Evolutionary conservation across 2,888 invertebrate species (phyloP).

Genomic region (Lucinisca nassula): DNA sequence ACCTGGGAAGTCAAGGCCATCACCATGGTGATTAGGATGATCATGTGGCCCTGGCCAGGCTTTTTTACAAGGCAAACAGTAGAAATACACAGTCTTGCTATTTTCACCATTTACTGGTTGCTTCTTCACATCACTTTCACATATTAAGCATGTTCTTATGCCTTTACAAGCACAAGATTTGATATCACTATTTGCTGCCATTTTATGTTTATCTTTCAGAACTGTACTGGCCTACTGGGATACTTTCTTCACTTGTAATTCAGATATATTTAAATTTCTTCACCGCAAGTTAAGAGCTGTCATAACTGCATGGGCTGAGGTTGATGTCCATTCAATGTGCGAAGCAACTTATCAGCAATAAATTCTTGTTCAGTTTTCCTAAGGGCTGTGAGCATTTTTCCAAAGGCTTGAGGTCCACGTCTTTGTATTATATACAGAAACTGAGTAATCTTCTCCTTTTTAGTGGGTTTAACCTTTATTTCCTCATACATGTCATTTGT

Average conservation of each 20-base stretch:
- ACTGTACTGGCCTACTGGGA: too few relatives aligned
- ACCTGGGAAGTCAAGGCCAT: constrained; percentile 82
- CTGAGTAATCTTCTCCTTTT: constrained; percentile 54
- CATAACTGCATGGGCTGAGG: constrained; percentile 15
- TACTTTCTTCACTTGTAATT: too few relatives aligned
- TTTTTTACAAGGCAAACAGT: constrained; percentile 74
- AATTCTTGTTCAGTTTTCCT: constrained; percentile 58
- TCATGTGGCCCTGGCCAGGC: constrained; percentile 63
- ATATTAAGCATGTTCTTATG: constrained; percentile 55
- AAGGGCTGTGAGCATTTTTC: constrained; percentile 51
- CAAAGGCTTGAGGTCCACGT: constrained; percentile 67
- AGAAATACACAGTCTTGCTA: constrained; percentile 39
- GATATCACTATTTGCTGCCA: too few relatives aligned
- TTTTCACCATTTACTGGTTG: not conserved
- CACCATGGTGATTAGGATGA: constrained; percentile 72
- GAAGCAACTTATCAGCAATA: constrained; percentile 58
- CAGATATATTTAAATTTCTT: constrained; percentile 63
- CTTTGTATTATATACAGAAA: constrained; percentile 67
- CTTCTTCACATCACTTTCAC: constrained; percentile 29
- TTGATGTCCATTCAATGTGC: not conserved
- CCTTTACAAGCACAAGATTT: constrained; percentile 63
- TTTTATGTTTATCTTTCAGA: not conserved
- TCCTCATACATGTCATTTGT: constrained; percentile 67
- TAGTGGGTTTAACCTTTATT: constrained; percentile 40
- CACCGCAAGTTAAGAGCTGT: constrained; percentile 37